Conservation (phyloP, 1,140 invertebrate genomes). For the Calycopis cecrops region DNA sequence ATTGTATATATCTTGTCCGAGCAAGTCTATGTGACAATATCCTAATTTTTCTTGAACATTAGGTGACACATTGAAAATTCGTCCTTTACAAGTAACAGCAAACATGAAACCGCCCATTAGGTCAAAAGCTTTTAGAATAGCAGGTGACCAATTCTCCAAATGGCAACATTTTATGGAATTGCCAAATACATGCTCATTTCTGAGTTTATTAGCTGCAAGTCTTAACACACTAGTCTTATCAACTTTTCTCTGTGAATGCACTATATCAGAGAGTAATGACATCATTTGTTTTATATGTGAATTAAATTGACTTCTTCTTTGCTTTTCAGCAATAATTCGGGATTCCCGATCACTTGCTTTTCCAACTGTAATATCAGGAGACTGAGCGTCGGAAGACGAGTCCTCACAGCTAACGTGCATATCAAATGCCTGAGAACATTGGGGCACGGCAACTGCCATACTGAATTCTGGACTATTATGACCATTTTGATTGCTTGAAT, state of each 20-base stretch:
- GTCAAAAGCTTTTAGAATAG: conserved; percentile 73
- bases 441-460: conserved; percentile 40
- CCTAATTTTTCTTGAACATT: conserved; percentile 90
- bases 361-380: conserved; percentile 45
- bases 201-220: conserved; percentile 87
- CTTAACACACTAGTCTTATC: conserved; percentile 94
- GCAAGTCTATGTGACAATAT: conserved; percentile 89
- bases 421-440: conserved; percentile 35
- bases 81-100: conserved; percentile 86
- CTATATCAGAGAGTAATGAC: conserved; percentile 87
- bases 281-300: conserved; percentile 89
- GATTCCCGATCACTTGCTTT: conserved; percentile 80
- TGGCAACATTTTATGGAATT: conserved; percentile 66
- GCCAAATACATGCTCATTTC: conserved; percentile 76
- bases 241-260: conserved; percentile 86
- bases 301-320: conserved; percentile 92
- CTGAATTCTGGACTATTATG: conserved; percentile 40
- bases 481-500: conserved; percentile 38
- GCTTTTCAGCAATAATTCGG: conserved; percentile 91
- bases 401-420: conserved; percentile 44
- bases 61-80: conserved; percentile 90
- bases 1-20: conserved; percentile 90
- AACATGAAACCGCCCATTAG: conserved; percentile 85
- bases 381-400: conserved; percentile 58
- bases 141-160: conserved; percentile 59